These are phyloP conservation scores for Fratercula arctica DNA, from an alignment of 2,797 vertebrate genomes.

Conservation along the genomic window DNA sequence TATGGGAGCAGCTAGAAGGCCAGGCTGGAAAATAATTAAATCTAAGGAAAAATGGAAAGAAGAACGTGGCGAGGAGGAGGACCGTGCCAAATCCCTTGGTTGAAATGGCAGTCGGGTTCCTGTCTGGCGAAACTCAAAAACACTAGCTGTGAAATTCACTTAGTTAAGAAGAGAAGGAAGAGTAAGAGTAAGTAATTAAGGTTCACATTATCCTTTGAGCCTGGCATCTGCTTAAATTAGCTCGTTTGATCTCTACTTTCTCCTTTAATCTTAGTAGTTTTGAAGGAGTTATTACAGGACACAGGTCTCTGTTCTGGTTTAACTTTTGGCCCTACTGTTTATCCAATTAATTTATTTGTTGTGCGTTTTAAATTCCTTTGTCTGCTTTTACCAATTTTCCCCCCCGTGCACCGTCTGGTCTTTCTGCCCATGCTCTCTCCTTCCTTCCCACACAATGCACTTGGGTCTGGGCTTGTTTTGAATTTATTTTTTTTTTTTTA, in stretches of 20 bases:
- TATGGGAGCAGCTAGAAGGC: neutral
- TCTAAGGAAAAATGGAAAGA: neutral
- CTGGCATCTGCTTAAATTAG: conserved; percentile 40
- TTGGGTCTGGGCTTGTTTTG: neutral
- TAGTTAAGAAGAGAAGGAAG: neutral
- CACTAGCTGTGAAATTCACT: conserved; percentile 13
- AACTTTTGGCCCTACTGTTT: neutral
- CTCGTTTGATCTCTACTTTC: conserved; percentile 43
- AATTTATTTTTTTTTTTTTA: neutral
- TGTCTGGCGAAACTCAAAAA: conserved; percentile 39
- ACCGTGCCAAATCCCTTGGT: neutral
- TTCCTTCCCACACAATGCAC: neutral
- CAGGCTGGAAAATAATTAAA: conserved; percentile 1
- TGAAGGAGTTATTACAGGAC: conserved; percentile 28
- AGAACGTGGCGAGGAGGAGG: neutral
- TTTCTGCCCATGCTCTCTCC: neutral
- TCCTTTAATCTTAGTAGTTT: conserved; percentile 33
- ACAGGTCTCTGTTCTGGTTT: neutral
- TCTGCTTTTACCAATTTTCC: neutral
- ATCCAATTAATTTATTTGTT: conserved; percentile 33
- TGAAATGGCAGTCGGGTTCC: conserved; percentile 1
- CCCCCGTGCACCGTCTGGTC: neutral
- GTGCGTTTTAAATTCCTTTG: conserved; percentile 11
- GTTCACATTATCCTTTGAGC: conserved; percentile 11
- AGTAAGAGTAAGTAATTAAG: conserved; percentile 36